Evolutionary conservation across 2,113 vertebrate genomes (phyloP).

Genomic region (Sapajus apella): DNA sequence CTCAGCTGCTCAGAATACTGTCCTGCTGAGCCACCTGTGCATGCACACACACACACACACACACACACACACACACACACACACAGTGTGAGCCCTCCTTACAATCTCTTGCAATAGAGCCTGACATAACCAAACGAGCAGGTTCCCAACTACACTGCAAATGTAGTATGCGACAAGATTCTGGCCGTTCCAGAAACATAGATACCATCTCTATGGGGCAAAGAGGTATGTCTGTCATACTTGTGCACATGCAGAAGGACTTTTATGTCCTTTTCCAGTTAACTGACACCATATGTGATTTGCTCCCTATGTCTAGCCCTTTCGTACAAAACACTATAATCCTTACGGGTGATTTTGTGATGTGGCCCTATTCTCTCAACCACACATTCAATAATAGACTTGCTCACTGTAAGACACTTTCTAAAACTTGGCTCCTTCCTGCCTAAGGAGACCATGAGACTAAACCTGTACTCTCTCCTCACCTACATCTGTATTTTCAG

Average conservation of each 20-base stretch:
- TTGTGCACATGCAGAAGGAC: neutral
- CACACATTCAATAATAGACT: neutral
- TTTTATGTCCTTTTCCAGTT: neutral
- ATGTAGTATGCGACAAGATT: neutral
- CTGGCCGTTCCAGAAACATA: neutral
- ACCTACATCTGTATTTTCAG: neutral
- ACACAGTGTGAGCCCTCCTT: neutral
- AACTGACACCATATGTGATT: neutral
- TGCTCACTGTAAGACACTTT: neutral
- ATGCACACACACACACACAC: rapidly evolving
- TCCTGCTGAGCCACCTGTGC: neutral
- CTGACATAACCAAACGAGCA: neutral
- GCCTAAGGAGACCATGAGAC: neutral
- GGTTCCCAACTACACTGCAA: neutral
- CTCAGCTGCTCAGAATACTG: neutral
- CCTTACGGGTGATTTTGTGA: neutral
- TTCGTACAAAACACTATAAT: neutral
- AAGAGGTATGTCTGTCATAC: neutral
- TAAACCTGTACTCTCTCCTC: neutral
- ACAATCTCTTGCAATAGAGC: neutral
- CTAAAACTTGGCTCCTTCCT: conserved; percentile 2
- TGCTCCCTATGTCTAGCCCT: neutral
- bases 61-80: rapidly evolving
- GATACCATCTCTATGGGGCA: conserved; percentile 51
- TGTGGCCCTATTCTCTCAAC: neutral